Percentiles rank a stretch among this genome's conserved stretches.
Conservation (phyloP, 2,113 vertebrate genomes). For the human region GRCh38 chr19:1362501-1363000, state of each 20-base stretch:
- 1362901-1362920: rapidly evolving
- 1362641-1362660: neutral
- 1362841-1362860: neutral
- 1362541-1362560: neutral
- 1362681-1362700: rapidly evolving
- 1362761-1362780: too few relatives aligned
- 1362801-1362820: neutral
- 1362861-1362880: rapidly evolving
- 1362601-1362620: too few relatives aligned
- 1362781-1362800: neutral
- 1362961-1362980: rapidly evolving
- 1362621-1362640: neutral
- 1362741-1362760: rapidly evolving
- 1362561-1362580: neutral
- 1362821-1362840: neutral
- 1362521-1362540: neutral
- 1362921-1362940: rapidly evolving
- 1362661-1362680: neutral
- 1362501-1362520: rapidly evolving
- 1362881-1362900: neutral
- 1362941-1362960: neutral
- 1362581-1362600: neutral
- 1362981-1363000: neutral
- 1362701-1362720: neutral
- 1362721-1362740: rapidly evolving